Evolutionary conservation across 35 echinoderm and acorn worm species (phyloP).

Genomic region (Lytechinus pictus): DNA sequence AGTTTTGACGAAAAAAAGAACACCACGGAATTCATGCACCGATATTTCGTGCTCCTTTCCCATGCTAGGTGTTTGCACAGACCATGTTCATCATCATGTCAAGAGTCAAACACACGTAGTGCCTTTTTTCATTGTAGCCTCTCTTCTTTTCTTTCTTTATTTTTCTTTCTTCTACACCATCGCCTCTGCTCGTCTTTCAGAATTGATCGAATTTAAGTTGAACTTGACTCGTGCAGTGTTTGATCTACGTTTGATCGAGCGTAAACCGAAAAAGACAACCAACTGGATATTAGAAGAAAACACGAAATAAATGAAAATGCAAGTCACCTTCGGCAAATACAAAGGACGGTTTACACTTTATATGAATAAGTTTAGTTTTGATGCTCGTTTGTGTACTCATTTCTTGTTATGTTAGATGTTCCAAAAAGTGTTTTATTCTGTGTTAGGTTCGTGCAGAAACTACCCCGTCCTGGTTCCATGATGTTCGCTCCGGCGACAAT

Average conservation of each 20-base stretch:
- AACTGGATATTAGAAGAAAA: neutral
- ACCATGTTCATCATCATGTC: neutral
- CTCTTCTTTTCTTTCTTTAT: neutral
- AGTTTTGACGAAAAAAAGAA: neutral
- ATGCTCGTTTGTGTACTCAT: neutral
- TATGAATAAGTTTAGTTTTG: neutral
- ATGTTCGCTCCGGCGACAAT: too few species aligned
- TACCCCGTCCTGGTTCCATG: too few species aligned
- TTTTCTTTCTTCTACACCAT: neutral
- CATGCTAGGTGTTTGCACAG: neutral
- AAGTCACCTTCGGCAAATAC: slow-evolving; percentile 1
- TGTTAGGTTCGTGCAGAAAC: too few species aligned
- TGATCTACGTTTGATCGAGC: neutral
- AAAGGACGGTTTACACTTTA: neutral
- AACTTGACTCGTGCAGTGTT: neutral
- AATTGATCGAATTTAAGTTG: neutral
- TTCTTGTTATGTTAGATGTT: neutral
- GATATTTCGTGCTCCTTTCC: neutral
- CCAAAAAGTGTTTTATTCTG: too few species aligned
- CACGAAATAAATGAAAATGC: neutral
- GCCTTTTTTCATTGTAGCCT: neutral
- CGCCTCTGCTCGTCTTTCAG: neutral
- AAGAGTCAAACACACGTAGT: neutral
- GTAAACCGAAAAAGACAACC: neutral
- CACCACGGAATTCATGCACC: neutral